Conservation (phyloP, 1,140 invertebrate genomes). For the Diplogasteroides magnus region DNA sequence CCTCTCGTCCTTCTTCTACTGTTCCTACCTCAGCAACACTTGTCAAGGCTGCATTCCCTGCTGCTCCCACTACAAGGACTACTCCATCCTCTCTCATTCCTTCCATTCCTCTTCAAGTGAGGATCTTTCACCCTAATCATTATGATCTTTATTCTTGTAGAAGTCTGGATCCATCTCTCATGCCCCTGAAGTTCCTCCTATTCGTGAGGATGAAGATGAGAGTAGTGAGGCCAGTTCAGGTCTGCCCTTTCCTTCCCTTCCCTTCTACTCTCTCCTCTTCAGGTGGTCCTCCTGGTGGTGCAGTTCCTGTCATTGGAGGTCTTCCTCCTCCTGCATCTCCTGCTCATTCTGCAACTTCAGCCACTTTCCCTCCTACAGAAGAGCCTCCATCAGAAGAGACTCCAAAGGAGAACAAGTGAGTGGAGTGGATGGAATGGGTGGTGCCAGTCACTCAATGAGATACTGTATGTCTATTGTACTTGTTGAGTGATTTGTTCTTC, state of each 20-base stretch:
- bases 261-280: background rate
- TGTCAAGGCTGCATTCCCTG: too few relatives aligned
- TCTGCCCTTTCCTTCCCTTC: too few relatives aligned
- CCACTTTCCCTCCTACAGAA: background rate
- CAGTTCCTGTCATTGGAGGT: conserved; percentile 14
- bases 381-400: conserved; percentile 4
- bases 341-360: too few relatives aligned
- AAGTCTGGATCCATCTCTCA: conserved; percentile 51
- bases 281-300: conserved; percentile 3
- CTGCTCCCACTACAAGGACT: too few relatives aligned
- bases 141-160: conserved; percentile 36
- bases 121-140: too few relatives aligned
- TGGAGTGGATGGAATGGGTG: conserved; percentile 10
- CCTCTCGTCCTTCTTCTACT: background rate
- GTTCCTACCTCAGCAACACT: background rate
- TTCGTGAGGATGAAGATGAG: conserved; percentile 52
- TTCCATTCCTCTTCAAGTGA: too few relatives aligned
- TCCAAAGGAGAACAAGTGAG: background rate
- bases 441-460: conserved; percentile 13
- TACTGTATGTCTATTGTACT: conserved; percentile 13
- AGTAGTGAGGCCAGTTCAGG: conserved; percentile 22
- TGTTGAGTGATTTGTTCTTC: background rate
- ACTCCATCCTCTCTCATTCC: too few relatives aligned
- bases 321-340: conserved; percentile 10
- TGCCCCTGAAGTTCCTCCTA: conserved; percentile 50